Conservation (phyloP, 2,888 invertebrate genomes). For the Ormyrus pomaceus region DNA sequence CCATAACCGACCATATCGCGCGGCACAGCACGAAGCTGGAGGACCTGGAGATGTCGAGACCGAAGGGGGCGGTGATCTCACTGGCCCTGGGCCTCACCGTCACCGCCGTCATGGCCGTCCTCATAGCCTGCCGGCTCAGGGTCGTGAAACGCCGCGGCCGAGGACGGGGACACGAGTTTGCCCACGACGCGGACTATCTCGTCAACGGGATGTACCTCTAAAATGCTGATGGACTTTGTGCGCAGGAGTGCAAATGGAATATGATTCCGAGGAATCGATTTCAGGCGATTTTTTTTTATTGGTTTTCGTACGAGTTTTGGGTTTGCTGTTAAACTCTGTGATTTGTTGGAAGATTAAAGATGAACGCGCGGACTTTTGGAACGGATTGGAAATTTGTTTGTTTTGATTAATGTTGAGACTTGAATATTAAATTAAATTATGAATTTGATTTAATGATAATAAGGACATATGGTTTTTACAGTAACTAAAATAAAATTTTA, state of each 20-base stretch:
- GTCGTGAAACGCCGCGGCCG: slow-evolving; percentile 86
- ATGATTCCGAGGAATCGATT: too few relatives aligned
- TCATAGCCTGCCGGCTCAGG: slow-evolving; percentile 89
- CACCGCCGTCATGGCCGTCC: slow-evolving; percentile 86
- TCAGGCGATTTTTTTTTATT: too few relatives aligned
- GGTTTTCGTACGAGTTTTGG: too few relatives aligned
- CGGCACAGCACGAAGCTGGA: slow-evolving; percentile 56
- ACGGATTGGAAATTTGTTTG: too few relatives aligned
- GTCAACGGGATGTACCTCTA: slow-evolving; percentile 99
- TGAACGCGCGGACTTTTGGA: too few relatives aligned
- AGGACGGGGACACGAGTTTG: slow-evolving; percentile 88
- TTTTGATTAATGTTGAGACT: too few relatives aligned
- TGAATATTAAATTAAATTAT: too few relatives aligned
- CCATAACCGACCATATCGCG: slow-evolving; percentile 67
- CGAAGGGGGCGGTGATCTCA: slow-evolving; percentile 88
- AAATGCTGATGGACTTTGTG: neutral
- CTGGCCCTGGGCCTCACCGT: slow-evolving; percentile 87
- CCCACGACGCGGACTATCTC: slow-evolving; percentile 96
- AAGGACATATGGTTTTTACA: too few relatives aligned
- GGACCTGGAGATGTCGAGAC: slow-evolving; percentile 75
- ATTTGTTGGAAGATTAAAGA: too few relatives aligned
- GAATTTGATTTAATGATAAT: too few relatives aligned
- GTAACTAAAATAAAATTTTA: too few relatives aligned
- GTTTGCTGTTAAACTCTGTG: too few relatives aligned
- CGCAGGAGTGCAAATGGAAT: neutral